Evolutionary conservation across 1,140 invertebrate species (phyloP).

Genomic region (Drosophila pandora): DNA sequence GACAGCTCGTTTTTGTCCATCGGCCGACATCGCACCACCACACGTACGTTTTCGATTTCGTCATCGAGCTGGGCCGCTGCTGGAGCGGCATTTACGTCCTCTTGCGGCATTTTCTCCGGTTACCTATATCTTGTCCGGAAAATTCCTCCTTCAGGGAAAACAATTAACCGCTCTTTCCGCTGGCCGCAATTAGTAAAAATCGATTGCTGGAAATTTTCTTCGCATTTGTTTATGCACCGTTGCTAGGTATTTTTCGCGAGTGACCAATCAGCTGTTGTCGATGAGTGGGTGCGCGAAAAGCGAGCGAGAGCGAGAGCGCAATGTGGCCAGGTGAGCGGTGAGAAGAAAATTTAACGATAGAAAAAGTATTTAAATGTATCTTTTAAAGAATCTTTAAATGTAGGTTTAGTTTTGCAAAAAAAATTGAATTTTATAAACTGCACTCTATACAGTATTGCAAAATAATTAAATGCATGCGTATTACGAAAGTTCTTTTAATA

Average conservation of each 20-base stretch:
- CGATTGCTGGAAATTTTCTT: constrained; percentile 45
- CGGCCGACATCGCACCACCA: constrained; percentile 94
- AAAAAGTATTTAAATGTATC: too few species aligned
- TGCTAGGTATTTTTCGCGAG: constrained; percentile 54
- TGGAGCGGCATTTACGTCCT: constrained; percentile 29
- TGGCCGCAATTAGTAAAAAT: constrained; percentile 29
- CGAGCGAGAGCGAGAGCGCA: not conserved
- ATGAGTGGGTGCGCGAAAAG: constrained; percentile 14
- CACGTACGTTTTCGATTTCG: constrained; percentile 90
- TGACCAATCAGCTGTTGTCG: constrained; percentile 32
- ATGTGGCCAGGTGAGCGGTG: not conserved
- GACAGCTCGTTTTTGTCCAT: constrained; percentile 91
- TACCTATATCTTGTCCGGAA: not conserved
- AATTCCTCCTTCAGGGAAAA: constrained; percentile 8
- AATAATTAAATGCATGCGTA: too few species aligned
- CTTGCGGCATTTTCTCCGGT: constrained; percentile 58
- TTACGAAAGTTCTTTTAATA: too few species aligned
- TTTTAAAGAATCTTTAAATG: too few species aligned
- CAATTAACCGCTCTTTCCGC: constrained; percentile 7
- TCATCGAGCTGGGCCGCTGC: constrained; percentile 68
- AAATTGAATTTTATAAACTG: too few species aligned
- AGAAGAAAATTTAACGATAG: not conserved
- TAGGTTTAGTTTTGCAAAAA: too few species aligned
- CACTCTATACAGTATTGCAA: too few species aligned
- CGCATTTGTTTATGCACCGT: constrained; percentile 75